phyloP scores from a whole-genome alignment of 2,113 vertebrate genomes.

The Dipodomys merriami region DNA sequence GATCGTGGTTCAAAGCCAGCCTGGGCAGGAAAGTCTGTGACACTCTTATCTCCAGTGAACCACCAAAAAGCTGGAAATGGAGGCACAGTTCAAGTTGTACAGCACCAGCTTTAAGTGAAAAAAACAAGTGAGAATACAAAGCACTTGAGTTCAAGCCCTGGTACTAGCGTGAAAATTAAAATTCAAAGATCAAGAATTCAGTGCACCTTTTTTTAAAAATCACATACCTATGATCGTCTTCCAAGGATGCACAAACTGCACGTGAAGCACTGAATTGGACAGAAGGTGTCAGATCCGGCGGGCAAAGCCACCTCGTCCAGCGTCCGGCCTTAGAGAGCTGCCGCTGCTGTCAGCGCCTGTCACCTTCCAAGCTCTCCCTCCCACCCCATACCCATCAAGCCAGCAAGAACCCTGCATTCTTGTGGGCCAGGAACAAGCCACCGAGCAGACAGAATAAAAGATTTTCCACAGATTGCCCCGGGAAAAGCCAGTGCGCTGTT shows the following conservation, averaged over 20 bases:
- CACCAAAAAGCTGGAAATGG: too few species aligned
- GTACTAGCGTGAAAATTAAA: too few species aligned
- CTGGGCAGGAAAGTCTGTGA: too few species aligned
- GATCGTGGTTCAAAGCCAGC: too few species aligned
- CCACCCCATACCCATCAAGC: slow-evolving; percentile 65
- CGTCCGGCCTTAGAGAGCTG: slow-evolving; percentile 27
- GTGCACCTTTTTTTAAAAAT: not conserved
- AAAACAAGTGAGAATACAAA: too few species aligned
- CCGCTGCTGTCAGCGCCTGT: slow-evolving; percentile 40
- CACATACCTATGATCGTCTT: not conserved
- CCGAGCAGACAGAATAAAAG: not conserved
- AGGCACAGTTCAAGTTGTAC: too few species aligned
- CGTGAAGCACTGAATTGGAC: slow-evolving; percentile 54
- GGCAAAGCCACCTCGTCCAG: slow-evolving; percentile 60
- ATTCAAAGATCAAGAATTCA: not conserved
- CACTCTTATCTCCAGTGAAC: too few species aligned
- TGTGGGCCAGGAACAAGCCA: not conserved
- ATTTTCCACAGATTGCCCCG: not conserved
- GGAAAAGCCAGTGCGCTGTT: not conserved
- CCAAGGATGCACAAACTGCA: not conserved
- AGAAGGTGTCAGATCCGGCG: slow-evolving; percentile 25
- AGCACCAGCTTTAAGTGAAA: too few species aligned
- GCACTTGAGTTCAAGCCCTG: too few species aligned
- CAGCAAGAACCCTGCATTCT: not conserved
- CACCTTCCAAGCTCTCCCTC: slow-evolving; percentile 48